phyloP scores from a whole-genome alignment of 2,888 invertebrate species.

The Ommatoiulus sabulosus region DNA sequence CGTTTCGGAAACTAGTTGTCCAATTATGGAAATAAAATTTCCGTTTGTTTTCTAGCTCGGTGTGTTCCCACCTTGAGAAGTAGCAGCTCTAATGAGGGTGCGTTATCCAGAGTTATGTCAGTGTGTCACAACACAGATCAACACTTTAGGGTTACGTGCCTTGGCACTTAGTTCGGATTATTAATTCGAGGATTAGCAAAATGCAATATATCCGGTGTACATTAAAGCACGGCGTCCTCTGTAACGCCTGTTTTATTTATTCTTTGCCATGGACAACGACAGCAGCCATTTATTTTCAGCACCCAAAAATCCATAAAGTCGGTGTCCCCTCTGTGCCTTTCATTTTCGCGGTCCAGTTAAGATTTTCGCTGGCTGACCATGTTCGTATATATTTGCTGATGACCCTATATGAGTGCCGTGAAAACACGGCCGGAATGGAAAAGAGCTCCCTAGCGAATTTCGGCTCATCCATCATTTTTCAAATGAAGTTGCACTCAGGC shows the following conservation, averaged over 20 bases:
- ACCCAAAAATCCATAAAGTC: neutral
- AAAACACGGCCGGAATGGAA: neutral
- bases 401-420: neutral
- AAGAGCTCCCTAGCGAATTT: neutral
- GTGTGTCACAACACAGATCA: too few relatives aligned
- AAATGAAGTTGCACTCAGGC: neutral
- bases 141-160: too few relatives aligned
- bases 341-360: neutral
- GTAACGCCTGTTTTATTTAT: neutral
- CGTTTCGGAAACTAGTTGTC: too few relatives aligned
- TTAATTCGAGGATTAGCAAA: too few relatives aligned
- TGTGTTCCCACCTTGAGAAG: too few relatives aligned
- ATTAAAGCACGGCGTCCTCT: too few relatives aligned
- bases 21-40: too few relatives aligned
- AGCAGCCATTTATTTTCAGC: neutral
- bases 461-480: slow-evolving; percentile 20
- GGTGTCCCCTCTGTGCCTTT: neutral
- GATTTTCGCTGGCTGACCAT: slow-evolving; percentile 5
- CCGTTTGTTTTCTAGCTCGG: too few relatives aligned
- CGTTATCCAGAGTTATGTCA: too few relatives aligned
- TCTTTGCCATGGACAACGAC: neutral
- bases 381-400: neutral
- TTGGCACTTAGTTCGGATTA: too few relatives aligned
- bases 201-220: too few relatives aligned
- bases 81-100: too few relatives aligned